Base-by-base conservation (phyloP, 1,140 invertebrate genomes). In the Philotrypesis tridentata region DNA sequence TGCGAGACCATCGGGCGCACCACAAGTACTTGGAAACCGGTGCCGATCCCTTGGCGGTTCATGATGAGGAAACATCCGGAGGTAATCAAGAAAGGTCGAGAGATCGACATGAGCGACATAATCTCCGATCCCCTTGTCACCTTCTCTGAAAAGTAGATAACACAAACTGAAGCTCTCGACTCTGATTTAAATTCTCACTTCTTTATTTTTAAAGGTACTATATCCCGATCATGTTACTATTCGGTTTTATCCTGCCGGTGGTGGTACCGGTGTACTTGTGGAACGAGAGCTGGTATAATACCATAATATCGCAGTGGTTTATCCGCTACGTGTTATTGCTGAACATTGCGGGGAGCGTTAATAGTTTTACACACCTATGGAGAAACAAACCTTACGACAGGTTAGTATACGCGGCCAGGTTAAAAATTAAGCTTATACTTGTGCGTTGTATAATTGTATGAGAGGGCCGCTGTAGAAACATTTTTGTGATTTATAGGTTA, bases 41-140 rank as follows among this genome's bases (percentile, higher is more conserved):
- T 87, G 97, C 97, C 0, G 97, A 98, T 91, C 97, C 97, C 86
- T 94, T 98, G 37, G 97, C 98, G 97, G 97, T 92, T 98, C 84
- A 94, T 96, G 94, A 93, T 94, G 92, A 93, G 94, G 73, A 98
- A 98, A 90, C 97, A 97, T 90, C 96, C 96, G 0, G 95, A 97
- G 79, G 96, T 98, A 0, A 92, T 95, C 27, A 91, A 89, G 27
- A 95, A 95, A 85, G 97, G 97, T 8, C 92, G 92, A n/a, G 92
- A 93, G 80, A 91, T 98, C 14, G 96, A 98, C 89, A 93, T 98
- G 90, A 94, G 92, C 25, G 97, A 99, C 87, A 92, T 98, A 12
- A 78, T 92, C 17, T 92, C 92, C 2, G 97, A 98, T 92, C 95
- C 96, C 0, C 92, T 98, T 0, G 92, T 96, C 1, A 91, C 90